Evolutionary conservation across 2,888 invertebrate genomes (phyloP).

Genomic region (Sminthurinus aureus): DNA sequence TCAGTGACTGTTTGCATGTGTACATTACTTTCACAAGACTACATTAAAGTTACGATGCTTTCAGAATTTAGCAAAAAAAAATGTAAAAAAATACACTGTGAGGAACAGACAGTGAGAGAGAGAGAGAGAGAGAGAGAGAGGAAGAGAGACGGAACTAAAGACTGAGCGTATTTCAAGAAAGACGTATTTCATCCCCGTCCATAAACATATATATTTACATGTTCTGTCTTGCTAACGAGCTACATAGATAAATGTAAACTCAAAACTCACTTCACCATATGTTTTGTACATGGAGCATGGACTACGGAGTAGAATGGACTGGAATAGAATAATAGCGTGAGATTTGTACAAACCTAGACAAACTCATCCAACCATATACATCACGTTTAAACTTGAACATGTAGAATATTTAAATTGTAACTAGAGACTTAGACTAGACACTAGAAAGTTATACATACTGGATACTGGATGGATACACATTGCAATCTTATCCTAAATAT

Average conservation of each 20-base stretch:
- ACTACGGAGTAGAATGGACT: not conserved
- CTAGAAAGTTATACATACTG: too few relatives aligned
- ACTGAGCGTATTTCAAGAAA: not conserved
- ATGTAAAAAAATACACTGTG: not conserved
- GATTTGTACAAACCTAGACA: not conserved
- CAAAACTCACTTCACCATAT: not conserved
- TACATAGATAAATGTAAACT: constrained; percentile 22
- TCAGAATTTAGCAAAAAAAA: not conserved
- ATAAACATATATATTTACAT: constrained; percentile 32
- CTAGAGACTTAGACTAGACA: too few relatives aligned
- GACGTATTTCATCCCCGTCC: constrained; percentile 10
- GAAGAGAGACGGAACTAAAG: too few relatives aligned
- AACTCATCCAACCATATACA: not conserved
- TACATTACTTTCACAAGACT: constrained; percentile 23
- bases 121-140: not conserved
- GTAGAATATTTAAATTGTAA: too few relatives aligned
- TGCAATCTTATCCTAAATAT: too few relatives aligned
- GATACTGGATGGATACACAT: too few relatives aligned
- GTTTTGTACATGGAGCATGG: not conserved
- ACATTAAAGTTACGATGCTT: not conserved
- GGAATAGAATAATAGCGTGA: too few relatives aligned
- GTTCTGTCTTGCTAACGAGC: constrained; percentile 12
- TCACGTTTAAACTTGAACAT: too few relatives aligned
- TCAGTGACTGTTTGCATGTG: not conserved
- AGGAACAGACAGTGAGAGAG: too few relatives aligned